Conservation (phyloP, 2,888 invertebrate genomes). For the Palloptera scutellata region DNA sequence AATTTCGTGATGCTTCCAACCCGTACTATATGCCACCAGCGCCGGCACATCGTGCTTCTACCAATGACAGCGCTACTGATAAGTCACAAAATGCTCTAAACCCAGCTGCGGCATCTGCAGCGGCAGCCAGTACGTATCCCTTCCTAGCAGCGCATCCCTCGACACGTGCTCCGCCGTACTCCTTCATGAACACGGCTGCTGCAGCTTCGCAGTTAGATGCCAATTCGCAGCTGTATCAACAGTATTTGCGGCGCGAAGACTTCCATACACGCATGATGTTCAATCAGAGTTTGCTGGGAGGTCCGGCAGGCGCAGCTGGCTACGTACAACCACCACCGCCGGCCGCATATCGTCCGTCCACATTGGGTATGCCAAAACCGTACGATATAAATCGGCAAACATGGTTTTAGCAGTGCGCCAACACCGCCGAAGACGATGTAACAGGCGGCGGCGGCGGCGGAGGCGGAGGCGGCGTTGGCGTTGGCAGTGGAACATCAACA, state of each 20-base stretch:
- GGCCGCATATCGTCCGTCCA: conserved; percentile 68
- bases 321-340: conserved; percentile 71
- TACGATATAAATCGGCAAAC: conserved; percentile 76
- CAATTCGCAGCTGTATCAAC: conserved; percentile 75
- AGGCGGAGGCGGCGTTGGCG: conserved; percentile 36
- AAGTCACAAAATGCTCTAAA: conserved; percentile 65
- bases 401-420: conserved; percentile 70
- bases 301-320: conserved; percentile 69
- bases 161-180: conserved; percentile 67
- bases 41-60: conserved; percentile 61
- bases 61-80: conserved; percentile 51
- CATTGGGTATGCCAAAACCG: conserved; percentile 74
- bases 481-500: not conserved
- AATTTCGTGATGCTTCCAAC: conserved; percentile 71
- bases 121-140: conserved; percentile 67
- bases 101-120: conserved; percentile 64
- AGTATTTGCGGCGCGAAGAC: conserved; percentile 75
- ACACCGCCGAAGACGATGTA: conserved; percentile 45
- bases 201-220: conserved; percentile 68
- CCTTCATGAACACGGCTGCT: conserved; percentile 68
- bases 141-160: conserved; percentile 69
- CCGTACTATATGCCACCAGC: conserved; percentile 67
- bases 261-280: conserved; percentile 68
- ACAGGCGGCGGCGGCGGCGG: conserved; percentile 24
- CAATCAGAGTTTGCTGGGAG: conserved; percentile 59